Evolutionary conservation across 2,888 invertebrate genomes (phyloP), one percentile per base, ranked within the genome.

Genomic region (Catocala nupta): DNA sequence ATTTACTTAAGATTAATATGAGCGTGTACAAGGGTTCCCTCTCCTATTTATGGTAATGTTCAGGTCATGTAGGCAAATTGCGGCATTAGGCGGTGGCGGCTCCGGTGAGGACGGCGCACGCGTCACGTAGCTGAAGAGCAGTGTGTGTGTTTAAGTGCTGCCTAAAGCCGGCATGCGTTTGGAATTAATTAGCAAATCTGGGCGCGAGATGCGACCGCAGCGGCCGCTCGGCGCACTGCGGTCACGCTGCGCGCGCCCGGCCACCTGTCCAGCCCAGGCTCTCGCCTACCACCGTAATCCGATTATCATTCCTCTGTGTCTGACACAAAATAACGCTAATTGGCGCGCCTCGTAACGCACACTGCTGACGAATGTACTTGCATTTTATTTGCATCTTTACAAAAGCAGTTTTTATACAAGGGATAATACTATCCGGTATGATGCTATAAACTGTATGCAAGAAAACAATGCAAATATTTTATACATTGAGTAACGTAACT

Each of bases 101-200:
- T 58, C 36, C 42, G 55, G 49, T 6, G 43, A 13, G n/a, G 13
- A 44, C 5, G 13, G 12, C 44, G 65, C 63, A 67, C 60, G 70
- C 65, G 70, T 70, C 65, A 67, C 66, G 59, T 58, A 55, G 60
- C 57, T 50, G 68, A 73, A 71, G 70, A 76, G 71, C 65, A 52
- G 70, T 73, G 67, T 71, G 72, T 78, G 66, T 68, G 75, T 78
- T 75, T 74, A 81, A 80, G 77, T 75, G 75, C 73, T 68, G 67
- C 71, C 68, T 70, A 78, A 76, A 76, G 70, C 76, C 34, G 76
- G 78, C 78, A 77, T 77, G 81, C 79, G 81, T 83, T 84, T 73
- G 77, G 85, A 90, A 88, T 90, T 90, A 89, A 90, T 90, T 89
- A 89, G 87, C 81, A 78, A 88, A 88, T 87, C 86, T 82, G 81